Evolutionary conservation across 2,888 invertebrate species (phyloP).

Genomic region (Ethmia dodecea): DNA sequence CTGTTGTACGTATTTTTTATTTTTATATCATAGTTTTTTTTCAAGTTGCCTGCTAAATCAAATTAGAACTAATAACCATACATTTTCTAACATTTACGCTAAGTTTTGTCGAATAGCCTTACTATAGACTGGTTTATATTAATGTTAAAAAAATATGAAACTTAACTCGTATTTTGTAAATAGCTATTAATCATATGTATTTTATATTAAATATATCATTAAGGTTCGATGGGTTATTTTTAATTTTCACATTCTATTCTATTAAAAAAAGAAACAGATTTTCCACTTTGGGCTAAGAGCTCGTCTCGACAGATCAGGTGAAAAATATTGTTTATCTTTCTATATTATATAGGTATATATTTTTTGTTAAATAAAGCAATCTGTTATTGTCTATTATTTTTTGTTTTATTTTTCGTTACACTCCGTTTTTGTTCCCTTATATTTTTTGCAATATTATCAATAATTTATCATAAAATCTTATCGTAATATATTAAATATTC

Average conservation of each 20-base stretch:
- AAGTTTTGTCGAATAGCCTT: conserved; percentile 76
- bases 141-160: conserved; percentile 69
- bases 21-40: conserved; percentile 16
- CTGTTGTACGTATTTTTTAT: conserved; percentile 24
- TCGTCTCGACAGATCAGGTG: conserved; percentile 51
- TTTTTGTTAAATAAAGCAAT: conserved; percentile 78
- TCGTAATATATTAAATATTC: conserved; percentile 40
- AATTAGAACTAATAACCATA: conserved; percentile 41
- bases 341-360: conserved; percentile 77
- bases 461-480: conserved; percentile 21
- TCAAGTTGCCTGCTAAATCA: conserved; percentile 68
- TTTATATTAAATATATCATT: conserved; percentile 71
- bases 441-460: conserved; percentile 15
- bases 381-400: conserved; percentile 72
- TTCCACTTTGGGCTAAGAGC: conserved; percentile 47
- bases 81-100: conserved; percentile 69
- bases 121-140: conserved; percentile 76
- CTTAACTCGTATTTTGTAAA: conserved; percentile 76
- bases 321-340: conserved; percentile 63
- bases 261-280: conserved; percentile 57
- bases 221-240: conserved; percentile 76
- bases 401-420: conserved; percentile 62
- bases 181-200: conserved; percentile 76
- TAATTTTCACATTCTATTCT: conserved; percentile 74
- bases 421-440: conserved; percentile 29